Percentiles rank a stretch among this genome's conserved stretches.
Conservation (phyloP, 2,797 vertebrate species). For the Paguma larvata region DNA sequence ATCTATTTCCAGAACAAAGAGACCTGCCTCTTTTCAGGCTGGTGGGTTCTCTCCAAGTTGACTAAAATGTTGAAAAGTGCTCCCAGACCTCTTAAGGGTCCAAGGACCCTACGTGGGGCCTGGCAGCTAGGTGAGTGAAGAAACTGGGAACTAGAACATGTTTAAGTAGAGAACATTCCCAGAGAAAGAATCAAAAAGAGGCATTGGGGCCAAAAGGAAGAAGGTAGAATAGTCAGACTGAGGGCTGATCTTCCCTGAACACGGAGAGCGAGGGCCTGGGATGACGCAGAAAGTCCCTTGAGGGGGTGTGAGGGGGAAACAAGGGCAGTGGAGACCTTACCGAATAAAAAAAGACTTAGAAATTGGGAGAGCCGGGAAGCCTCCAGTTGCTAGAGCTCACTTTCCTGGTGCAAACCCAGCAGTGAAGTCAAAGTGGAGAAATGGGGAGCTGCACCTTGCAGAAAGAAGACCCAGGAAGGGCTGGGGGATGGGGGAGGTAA, state of each 20-base stretch:
- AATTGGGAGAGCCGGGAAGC: background rate
- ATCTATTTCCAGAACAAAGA: constrained; percentile 19
- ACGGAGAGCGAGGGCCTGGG: too few relatives aligned
- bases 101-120: background rate
- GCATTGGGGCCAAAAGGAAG: background rate
- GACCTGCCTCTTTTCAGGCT: background rate
- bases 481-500: background rate
- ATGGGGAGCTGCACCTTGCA: too few relatives aligned
- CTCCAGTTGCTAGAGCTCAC: background rate
- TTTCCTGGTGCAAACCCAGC: background rate
- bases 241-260: background rate
- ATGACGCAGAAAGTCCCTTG: background rate
- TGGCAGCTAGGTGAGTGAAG: background rate
- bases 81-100: background rate
- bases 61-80: background rate
- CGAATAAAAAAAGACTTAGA: background rate
- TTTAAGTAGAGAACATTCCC: background rate
- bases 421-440: background rate
- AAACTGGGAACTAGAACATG: background rate
- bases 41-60: background rate
- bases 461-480: background rate
- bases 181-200: background rate
- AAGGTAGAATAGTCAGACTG: background rate
- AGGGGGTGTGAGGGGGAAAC: background rate
- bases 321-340: background rate